Evolutionary conservation across 2,888 invertebrate genomes (phyloP).

Genomic region (Dioctria rufipes): DNA sequence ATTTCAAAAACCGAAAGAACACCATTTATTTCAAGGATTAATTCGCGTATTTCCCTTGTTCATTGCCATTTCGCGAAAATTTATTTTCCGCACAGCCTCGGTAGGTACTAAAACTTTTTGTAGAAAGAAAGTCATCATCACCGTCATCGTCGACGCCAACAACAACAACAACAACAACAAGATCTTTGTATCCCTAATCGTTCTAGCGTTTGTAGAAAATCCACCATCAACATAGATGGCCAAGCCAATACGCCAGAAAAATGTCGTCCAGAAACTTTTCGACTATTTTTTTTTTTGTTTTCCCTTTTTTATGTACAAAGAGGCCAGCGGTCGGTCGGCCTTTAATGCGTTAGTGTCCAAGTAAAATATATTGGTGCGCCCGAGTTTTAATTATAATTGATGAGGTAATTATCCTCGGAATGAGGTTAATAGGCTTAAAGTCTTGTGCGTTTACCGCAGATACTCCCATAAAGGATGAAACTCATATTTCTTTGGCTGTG

Average conservation of each 20-base stretch:
- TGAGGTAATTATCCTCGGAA: conserved; percentile 54
- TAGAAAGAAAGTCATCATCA: background rate
- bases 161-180: background rate
- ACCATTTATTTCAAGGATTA: conserved; percentile 37
- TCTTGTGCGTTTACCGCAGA: conserved; percentile 47
- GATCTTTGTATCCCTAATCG: too few relatives aligned
- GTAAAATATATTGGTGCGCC: conserved; percentile 35
- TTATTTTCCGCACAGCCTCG: conserved; percentile 4
- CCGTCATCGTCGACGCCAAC: background rate
- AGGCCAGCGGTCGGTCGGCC: background rate
- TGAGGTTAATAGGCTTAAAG: conserved; percentile 56
- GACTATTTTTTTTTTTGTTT: conserved; percentile 22
- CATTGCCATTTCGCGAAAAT: conserved; percentile 20
- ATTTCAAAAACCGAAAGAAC: background rate
- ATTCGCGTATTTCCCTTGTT: conserved; percentile 29
- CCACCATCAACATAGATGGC: background rate
- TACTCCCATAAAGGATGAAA: conserved; percentile 42
- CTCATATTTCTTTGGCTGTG: conserved; percentile 35
- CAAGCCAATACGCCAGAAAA: conserved; percentile 29
- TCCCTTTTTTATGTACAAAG: too few relatives aligned
- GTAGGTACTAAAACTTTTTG: background rate
- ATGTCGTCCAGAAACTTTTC: conserved; percentile 34
- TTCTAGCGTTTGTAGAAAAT: background rate
- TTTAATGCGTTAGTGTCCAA: conserved; percentile 5
- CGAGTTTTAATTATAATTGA: conserved; percentile 54